Base-by-base conservation (phyloP, 2,888 invertebrate species). In the Lasioglossum leucozonium region DNA sequence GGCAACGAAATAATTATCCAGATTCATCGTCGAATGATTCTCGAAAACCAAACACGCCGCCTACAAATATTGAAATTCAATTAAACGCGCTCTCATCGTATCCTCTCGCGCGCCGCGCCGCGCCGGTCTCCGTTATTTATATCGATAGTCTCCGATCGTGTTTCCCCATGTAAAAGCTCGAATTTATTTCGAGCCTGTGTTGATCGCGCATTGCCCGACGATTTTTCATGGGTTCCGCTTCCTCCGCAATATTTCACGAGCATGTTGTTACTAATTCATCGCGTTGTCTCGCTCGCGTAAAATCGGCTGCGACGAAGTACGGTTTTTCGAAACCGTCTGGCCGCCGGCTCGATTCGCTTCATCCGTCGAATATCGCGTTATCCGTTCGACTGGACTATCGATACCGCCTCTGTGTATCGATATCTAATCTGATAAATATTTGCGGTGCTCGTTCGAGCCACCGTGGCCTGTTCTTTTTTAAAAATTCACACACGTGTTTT, bases 261-360 rank as follows among this genome's bases (percentile, higher is more conserved):
- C 37, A 11, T 40, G 67, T 10, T 30, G 75, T 75, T 74, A 84
- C 37, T 74, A 77, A 77, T 77, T 74, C 71, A 77, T 71, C 62
- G 22, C 30, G 55, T 44, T 75, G 47, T 67, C 72, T 18, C 3
- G 55, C n/a, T 37, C 62, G 51, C 55, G 4, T 3, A 34, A 58
- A 44, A 76, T n/a, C 40, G n/a, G 11, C 18, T 47, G 30, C n/a
- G 81, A 51, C 44, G 58, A 75, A 40, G 55, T 47, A 79, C 72
- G 78, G 55, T 55, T 37, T n/a, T 13, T 26, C 58, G 26, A 44
- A 58, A 72, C 55, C 37, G 71, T 65, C 77, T 65, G 77, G 11
- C 65, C 13, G 11, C 65, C 13, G 22, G 10, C 71, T 34, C 44
- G 67, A 79, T 82, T 82, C 72, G 76, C 78, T 79, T 78, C 65